These are phyloP conservation scores for Heliconius charithonia DNA, from an alignment of 2,888 invertebrate species.

Conservation along the genomic window DNA sequence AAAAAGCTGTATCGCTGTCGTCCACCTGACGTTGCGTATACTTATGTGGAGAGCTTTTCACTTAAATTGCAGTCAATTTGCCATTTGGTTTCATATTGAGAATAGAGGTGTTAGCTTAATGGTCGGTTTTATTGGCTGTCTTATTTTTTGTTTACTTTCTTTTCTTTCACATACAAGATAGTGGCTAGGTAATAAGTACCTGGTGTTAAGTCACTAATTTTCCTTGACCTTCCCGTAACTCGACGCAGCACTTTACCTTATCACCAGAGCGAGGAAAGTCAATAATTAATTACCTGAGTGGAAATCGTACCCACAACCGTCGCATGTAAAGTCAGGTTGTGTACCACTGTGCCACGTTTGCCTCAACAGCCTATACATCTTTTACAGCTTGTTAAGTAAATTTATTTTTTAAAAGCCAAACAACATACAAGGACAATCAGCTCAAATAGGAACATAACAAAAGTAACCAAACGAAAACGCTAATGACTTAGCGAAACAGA, in stretches of 20 bases:
- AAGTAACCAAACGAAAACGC: conserved; percentile 60
- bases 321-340: not conserved
- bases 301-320: not conserved
- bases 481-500: conserved; percentile 81
- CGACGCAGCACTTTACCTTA: no score
- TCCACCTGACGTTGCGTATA: conserved; percentile 63
- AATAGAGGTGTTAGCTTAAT: conserved; percentile 9
- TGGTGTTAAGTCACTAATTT: no score
- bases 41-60: conserved; percentile 20
- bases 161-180: not conserved
- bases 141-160: not conserved
- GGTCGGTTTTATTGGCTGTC: not conserved
- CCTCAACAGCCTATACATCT: not conserved
- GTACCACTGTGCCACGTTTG: not conserved
- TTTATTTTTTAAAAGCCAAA: conserved; percentile 46
- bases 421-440: conserved; percentile 68
- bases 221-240: no score
- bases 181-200: not conserved
- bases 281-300: not conserved
- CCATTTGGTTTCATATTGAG: conserved; percentile 9
- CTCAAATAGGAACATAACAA: conserved; percentile 74
- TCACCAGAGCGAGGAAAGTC: not conserved
- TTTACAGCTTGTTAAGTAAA: not conserved
- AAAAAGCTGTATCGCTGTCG: conserved; percentile 67
- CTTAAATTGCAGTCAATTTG: conserved; percentile 61